Evolutionary conservation across 2,888 invertebrate genomes (phyloP), one percentile per base, ranked within the genome.

Genomic region (Nasonovia ribisnigri): DNA sequence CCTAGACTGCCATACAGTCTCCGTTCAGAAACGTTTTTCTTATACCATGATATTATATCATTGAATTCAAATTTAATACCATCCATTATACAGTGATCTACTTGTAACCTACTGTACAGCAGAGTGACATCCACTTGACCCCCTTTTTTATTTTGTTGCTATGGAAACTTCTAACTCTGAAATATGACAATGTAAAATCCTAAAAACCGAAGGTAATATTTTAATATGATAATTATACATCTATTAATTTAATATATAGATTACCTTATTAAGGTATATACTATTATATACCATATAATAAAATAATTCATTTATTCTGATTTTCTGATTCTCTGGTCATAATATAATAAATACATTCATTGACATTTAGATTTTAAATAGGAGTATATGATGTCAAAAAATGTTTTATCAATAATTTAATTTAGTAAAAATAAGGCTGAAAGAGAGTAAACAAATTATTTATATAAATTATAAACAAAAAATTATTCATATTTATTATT

Each of bases 131-230:
- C n/a, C n/a, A n/a, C n/a, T n/a, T n/a, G n/a, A n/a, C n/a, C n/a
- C n/a, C n/a, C n/a, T n/a, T n/a, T n/a, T n/a, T 48, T n/a, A 87
- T 48, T 87, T 87, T 87, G 48, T 87, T 87, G 16, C n/a, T 48
- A 87, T 16, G 6, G n/a, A 87, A 48, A 87, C 48, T 48, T 16
- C n/a, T 13, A 87, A 48, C 4, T 48, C 16, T 48, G 13, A 46
- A 26, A 86, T 46, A 43, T 86, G 48, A 29, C 10, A 48, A 46
- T n/a, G 29, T 86, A 29, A 3, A 86, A 1, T 46, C 48, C 26
- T 8, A 10, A 46, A 86, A 26, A 26, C n/a, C n/a, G 11, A 60
- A 86, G 3, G 3, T 16, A 46, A 46, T 46, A 48, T 13, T 87
- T 0, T 46, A 87, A 48, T 29, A 87, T 87, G 29, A 20, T 48